Percentiles rank a stretch among this genome's conserved stretches.
Conservation (phyloP, 2,113 vertebrate genomes). For the Chaetorhynchus papuensis region DNA sequence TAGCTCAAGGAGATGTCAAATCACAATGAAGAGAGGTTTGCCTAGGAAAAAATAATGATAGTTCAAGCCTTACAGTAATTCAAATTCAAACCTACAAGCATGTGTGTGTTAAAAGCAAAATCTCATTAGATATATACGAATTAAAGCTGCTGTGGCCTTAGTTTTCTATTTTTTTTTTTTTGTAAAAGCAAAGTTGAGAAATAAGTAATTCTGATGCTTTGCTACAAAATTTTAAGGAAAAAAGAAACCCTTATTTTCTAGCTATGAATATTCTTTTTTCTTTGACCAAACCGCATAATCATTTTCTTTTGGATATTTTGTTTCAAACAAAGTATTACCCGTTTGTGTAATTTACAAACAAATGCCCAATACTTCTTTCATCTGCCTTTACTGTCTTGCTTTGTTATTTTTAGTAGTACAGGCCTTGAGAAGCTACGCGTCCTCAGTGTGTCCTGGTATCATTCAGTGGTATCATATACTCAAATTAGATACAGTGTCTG, state of each 20-base stretch:
- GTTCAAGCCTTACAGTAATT: neutral
- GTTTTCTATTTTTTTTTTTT: neutral
- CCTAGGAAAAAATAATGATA: neutral
- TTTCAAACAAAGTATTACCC: neutral
- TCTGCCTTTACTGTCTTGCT: neutral
- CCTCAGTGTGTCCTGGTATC: neutral
- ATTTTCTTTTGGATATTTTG: neutral
- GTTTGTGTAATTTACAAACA: neutral
- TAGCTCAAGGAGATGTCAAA: constrained; percentile 16
- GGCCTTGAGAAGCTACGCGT: accelerated
- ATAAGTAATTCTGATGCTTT: neutral
- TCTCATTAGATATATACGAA: neutral
- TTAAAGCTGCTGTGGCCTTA: neutral
- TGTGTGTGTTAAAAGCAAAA: neutral
- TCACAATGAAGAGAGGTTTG: neutral
- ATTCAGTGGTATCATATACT: neutral
- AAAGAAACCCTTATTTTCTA: neutral
- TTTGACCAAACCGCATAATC: neutral
- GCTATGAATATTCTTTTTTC: neutral
- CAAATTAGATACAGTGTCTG: neutral
- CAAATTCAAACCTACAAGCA: neutral
- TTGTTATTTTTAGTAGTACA: neutral
- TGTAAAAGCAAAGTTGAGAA: neutral
- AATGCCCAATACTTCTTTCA: neutral
- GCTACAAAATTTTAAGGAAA: neutral